phyloP scores from a whole-genome alignment of 2,113 vertebrate species.

The Calonectris borealis region DNA sequence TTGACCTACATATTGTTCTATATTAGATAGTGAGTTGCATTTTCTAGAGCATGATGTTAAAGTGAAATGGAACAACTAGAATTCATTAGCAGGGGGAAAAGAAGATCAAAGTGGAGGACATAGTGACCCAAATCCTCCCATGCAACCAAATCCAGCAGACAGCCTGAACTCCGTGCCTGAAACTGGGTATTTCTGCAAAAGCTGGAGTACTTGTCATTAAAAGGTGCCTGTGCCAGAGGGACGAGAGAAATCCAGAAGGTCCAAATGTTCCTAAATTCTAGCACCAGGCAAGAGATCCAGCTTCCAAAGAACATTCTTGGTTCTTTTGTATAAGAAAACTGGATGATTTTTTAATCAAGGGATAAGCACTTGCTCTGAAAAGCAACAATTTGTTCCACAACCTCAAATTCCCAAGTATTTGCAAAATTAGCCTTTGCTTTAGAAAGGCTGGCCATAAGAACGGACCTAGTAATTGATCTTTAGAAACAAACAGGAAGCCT shows the following conservation, averaged over 20 bases:
- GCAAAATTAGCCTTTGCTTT: not conserved
- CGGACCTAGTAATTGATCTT: not conserved
- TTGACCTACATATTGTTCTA: not conserved
- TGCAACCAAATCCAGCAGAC: constrained; percentile 14
- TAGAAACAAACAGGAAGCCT: not conserved
- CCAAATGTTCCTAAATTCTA: not conserved
- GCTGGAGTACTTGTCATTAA: not conserved
- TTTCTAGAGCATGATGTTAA: not conserved
- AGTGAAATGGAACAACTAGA: not conserved
- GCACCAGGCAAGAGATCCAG: not conserved
- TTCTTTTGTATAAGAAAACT: not conserved
- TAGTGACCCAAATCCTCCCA: constrained; percentile 51
- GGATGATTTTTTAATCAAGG: not conserved
- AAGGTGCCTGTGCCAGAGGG: not conserved
- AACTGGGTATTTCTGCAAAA: not conserved
- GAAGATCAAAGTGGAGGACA: constrained; percentile 57
- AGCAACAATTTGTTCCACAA: not conserved
- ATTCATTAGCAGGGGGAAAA: constrained; percentile 18
- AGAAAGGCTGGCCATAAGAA: not conserved
- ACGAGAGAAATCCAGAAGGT: not conserved
- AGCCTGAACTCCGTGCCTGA: not conserved
- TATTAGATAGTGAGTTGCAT: not conserved
- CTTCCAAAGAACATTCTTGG: not conserved
- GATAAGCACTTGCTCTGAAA: not conserved
- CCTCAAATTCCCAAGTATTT: not conserved